phyloP scores from a whole-genome alignment of 2,888 invertebrate genomes.

The Torymus texanus region DNA sequence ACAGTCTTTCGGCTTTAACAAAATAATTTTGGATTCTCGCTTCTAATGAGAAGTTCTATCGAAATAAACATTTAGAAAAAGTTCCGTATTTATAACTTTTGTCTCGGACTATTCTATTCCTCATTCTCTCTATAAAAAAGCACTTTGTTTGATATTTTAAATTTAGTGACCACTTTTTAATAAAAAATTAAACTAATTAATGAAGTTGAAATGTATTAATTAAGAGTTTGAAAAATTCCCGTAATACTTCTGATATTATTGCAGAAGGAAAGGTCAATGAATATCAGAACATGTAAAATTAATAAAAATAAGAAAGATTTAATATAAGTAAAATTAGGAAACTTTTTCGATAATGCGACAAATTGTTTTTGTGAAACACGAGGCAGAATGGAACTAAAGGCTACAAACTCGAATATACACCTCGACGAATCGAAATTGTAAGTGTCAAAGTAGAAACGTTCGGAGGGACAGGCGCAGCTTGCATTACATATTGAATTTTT shows the following conservation, averaged over 20 bases:
- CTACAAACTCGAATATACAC: conserved; percentile 5
- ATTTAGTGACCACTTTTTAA: no score
- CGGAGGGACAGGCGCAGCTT: conserved; percentile 26
- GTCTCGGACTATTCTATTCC: background rate
- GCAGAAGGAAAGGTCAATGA: no score
- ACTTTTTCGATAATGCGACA: conserved; percentile 15
- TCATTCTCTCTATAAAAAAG: no score
- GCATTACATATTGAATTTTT: conserved; percentile 45
- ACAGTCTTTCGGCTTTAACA: conserved; percentile 47
- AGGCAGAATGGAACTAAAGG: background rate
- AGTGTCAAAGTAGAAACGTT: conserved; percentile 36
- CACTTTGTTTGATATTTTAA: no score
- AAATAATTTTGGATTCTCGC: conserved; percentile 31
- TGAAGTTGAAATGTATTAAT: no score
- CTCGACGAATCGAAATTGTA: conserved; percentile 27
- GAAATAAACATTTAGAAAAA: conserved; percentile 23
- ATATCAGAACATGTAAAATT: no score
- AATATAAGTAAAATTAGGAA: conserved; percentile 4
- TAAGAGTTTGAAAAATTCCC: no score
- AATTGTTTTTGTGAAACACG: background rate
- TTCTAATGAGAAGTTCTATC: conserved; percentile 6
- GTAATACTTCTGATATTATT: no score
- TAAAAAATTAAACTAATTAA: no score
- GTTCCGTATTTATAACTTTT: conserved; percentile 7
- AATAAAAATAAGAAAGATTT: no score